These are phyloP conservation scores for Petroica traversi DNA, from an alignment of 2,113 vertebrate species.

Conservation along the genomic window DNA sequence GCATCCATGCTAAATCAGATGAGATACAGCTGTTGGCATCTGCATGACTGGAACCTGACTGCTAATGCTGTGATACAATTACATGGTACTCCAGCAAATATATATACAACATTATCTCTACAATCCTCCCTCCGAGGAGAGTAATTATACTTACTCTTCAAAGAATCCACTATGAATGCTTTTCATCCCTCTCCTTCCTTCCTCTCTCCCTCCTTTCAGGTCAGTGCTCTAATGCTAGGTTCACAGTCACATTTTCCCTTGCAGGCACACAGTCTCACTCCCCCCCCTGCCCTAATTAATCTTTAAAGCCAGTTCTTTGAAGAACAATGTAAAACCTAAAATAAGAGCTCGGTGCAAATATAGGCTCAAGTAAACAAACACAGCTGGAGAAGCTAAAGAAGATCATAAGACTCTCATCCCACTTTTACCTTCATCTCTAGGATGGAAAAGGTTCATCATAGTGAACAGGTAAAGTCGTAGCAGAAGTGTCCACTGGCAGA, in stretches of 20 bases:
- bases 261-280: constrained; percentile 14
- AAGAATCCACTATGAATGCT: background rate
- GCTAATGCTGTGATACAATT: background rate
- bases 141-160: constrained; percentile 24
- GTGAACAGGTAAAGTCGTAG: background rate
- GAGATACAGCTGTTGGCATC: constrained; percentile 9
- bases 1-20: background rate
- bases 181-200: constrained; percentile 2
- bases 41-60: background rate
- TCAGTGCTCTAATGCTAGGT: constrained; percentile 54
- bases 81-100: background rate
- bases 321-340: constrained; percentile 22
- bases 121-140: background rate
- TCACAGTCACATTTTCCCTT: constrained; percentile 31
- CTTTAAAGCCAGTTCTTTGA: constrained; percentile 47
- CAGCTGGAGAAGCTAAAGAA: background rate
- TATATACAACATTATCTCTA: background rate
- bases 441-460: background rate
- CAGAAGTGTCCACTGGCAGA: background rate
- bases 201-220: constrained; percentile 35
- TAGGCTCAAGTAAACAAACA: background rate
- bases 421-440: background rate
- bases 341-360: background rate
- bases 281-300: constrained; percentile 26
- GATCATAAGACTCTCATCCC: background rate